These are phyloP conservation scores for Falco berigora DNA, from an alignment of 2,797 vertebrate genomes.

Conservation along the genomic window DNA sequence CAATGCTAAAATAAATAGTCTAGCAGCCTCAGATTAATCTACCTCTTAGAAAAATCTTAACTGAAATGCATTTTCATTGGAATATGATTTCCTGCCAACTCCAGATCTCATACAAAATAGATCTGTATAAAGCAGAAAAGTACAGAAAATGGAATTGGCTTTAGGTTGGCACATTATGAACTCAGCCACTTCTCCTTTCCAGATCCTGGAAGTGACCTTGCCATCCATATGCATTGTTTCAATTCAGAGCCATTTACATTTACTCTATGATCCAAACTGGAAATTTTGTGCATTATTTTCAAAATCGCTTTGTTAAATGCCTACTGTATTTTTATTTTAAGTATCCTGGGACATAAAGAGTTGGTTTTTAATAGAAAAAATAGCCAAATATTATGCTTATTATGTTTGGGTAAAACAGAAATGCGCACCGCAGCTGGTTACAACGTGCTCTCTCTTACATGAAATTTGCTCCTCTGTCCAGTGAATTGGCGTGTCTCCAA, in stretches of 20 bases:
- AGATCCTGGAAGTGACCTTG: background rate
- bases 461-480: background rate
- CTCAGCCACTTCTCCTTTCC: background rate
- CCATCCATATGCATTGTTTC: background rate
- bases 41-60: background rate
- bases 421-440: background rate
- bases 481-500: background rate
- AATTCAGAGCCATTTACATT: background rate
- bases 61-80: background rate
- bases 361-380: background rate
- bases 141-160: background rate
- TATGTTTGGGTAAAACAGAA: background rate
- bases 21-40: background rate
- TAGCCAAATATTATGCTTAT: background rate
- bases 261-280: background rate
- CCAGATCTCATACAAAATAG: background rate
- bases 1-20: background rate
- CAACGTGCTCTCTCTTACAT: background rate
- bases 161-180: background rate
- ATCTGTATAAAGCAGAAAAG: background rate
- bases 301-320: background rate
- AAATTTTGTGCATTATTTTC: background rate
- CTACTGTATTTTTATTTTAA: background rate
- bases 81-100: background rate
- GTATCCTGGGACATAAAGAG: background rate